A percentile compares a stretch with the other conserved stretches of the same genome.
These are phyloP conservation scores for Drosophila tristis DNA, from an alignment of 1,140 invertebrate genomes.

Conservation along the genomic window DNA sequence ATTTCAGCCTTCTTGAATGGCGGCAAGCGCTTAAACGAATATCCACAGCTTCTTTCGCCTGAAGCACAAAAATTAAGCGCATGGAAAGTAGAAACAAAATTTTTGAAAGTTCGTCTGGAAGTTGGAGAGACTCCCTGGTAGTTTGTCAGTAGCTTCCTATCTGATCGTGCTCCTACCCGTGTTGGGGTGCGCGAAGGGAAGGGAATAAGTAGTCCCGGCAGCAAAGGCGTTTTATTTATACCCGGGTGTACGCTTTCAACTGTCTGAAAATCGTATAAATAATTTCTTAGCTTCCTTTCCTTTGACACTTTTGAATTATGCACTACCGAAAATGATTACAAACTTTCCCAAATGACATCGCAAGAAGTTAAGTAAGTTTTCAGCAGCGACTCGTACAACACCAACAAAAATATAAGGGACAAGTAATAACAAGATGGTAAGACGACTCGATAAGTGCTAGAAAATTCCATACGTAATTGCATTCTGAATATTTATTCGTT, in stretches of 20 bases:
- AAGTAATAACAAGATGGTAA: background rate
- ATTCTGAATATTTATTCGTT: conserved; percentile 72
- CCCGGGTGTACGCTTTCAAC: conserved; percentile 39
- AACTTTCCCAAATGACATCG: conserved; percentile 78
- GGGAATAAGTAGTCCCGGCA: conserved; percentile 1
- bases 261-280: conserved; percentile 74
- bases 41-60: conserved; percentile 21
- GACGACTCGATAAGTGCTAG: conserved; percentile 59
- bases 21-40: conserved; percentile 41
- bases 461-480: conserved; percentile 78
- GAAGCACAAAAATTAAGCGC: conserved; percentile 18
- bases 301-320: conserved; percentile 67
- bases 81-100: conserved; percentile 31
- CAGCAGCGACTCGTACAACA: conserved; percentile 15
- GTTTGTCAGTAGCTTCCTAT: conserved; percentile 9
- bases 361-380: conserved; percentile 79
- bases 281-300: conserved; percentile 63
- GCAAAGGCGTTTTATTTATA: conserved; percentile 56
- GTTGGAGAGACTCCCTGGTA: conserved; percentile 20
- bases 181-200: background rate
- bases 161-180: background rate
- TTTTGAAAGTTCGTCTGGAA: conserved; percentile 56
- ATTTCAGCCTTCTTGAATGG: conserved; percentile 39
- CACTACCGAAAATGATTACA: conserved; percentile 77
- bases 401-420: background rate